These are phyloP conservation scores for Mycogona germanica DNA, from an alignment of 2,888 invertebrate genomes.

Conservation along the genomic window DNA sequence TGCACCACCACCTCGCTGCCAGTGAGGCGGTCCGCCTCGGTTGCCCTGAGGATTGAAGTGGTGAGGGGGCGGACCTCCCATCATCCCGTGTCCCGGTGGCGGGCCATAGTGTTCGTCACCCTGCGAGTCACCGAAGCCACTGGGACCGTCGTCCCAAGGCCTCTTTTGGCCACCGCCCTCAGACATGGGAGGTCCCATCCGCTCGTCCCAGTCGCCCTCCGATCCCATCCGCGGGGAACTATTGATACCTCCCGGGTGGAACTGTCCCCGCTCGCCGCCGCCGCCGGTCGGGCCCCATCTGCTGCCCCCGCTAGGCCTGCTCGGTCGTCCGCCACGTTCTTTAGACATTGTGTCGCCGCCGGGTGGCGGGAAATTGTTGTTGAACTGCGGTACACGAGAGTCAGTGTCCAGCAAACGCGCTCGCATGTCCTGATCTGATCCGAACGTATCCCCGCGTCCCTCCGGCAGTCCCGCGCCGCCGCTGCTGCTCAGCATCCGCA, in stretches of 20 bases:
- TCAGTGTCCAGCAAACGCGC: neutral
- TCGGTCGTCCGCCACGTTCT: too few relatives aligned
- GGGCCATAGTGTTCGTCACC: too few relatives aligned
- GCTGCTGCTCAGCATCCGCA: slow-evolving; percentile 1
- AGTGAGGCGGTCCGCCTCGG: too few relatives aligned
- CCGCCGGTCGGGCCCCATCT: neutral
- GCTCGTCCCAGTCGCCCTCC: slow-evolving; percentile 16
- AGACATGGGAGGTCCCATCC: neutral
- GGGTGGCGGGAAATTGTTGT: slow-evolving; percentile 3
- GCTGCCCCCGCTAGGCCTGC: neutral
- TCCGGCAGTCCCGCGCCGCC: neutral
- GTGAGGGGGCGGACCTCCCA: too few relatives aligned
- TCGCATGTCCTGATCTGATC: slow-evolving; percentile 12
- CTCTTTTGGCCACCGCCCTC: neutral
- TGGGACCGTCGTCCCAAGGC: neutral
- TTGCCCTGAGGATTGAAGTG: too few relatives aligned
- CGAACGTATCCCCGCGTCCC: neutral
- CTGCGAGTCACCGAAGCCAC: neutral
- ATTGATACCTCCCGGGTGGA: neutral
- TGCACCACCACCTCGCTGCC: too few relatives aligned
- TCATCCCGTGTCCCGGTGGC: too few relatives aligned
- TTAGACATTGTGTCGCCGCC: neutral
- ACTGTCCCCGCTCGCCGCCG: neutral
- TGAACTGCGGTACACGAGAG: neutral
- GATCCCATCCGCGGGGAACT: neutral